These are phyloP conservation scores for Chloroceryle aenea DNA, from an alignment of 2,113 vertebrate species.

Conservation along the genomic window DNA sequence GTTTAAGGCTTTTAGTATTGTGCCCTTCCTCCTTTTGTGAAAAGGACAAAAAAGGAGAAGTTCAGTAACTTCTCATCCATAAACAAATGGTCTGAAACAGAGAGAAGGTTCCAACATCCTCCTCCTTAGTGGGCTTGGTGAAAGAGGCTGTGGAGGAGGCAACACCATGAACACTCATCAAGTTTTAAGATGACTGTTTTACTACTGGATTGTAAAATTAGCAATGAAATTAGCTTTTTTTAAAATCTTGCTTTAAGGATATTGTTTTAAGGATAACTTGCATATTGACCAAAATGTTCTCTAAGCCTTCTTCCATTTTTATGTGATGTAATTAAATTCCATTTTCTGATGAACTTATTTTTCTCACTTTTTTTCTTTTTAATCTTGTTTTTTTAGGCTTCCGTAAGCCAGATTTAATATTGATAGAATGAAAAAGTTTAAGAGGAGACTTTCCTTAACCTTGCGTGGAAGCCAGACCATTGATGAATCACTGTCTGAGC, in stretches of 20 bases:
- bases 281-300: background rate
- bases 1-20: background rate
- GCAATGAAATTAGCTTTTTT: background rate
- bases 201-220: background rate
- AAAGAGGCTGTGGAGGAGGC: background rate
- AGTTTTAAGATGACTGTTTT: background rate
- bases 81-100: background rate
- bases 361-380: background rate
- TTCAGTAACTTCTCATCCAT: background rate
- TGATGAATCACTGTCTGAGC: conserved; percentile 95
- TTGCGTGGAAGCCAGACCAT: conserved; percentile 96
- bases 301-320: background rate
- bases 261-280: background rate
- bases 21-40: background rate
- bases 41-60: background rate
- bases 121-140: background rate
- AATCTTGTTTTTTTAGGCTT: conserved; percentile 75
- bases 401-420: conserved; percentile 76
- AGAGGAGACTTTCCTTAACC: conserved; percentile 94
- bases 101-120: background rate
- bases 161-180: background rate
- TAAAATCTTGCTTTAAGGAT: background rate
- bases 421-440: conserved; percentile 98
- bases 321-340: background rate
- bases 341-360: background rate